These are phyloP conservation scores for Pimephales promelas DNA, from an alignment of 2,113 vertebrate genomes.

Conservation along the genomic window DNA sequence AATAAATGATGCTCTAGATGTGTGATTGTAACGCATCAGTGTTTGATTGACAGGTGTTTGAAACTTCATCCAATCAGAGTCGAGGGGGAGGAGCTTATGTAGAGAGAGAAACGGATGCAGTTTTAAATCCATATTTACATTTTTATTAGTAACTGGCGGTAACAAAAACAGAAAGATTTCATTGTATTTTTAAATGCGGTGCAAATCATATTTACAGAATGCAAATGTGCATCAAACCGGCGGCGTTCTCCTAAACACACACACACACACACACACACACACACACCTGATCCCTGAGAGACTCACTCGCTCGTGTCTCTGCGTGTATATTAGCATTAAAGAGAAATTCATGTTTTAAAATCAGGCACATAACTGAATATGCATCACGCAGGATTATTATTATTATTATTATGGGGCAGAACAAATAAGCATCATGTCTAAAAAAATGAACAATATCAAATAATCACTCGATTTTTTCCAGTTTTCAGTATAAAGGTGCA, in stretches of 20 bases:
- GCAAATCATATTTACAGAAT: neutral
- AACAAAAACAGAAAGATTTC: neutral
- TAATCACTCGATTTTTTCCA: neutral
- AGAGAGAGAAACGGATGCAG: neutral
- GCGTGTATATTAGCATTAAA: neutral
- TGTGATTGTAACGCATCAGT: no score
- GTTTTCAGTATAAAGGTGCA: neutral
- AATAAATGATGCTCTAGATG: neutral
- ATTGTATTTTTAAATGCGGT: neutral
- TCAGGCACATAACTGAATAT: neutral
- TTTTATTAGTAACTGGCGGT: neutral
- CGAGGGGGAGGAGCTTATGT: neutral
- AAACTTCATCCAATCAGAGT: neutral
- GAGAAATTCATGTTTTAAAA: neutral
- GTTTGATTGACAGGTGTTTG: neutral
- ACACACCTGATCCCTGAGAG: no score
- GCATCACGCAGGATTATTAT: neutral
- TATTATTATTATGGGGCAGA: no score
- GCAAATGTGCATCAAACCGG: neutral
- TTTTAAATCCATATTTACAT: neutral
- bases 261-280: no score
- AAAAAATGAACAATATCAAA: neutral
- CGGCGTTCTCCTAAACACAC: neutral
- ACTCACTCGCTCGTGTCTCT: no score
- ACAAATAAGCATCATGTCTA: neutral